Conservation (phyloP, 2,113 vertebrate species). For the Mus spicilegus region DNA sequence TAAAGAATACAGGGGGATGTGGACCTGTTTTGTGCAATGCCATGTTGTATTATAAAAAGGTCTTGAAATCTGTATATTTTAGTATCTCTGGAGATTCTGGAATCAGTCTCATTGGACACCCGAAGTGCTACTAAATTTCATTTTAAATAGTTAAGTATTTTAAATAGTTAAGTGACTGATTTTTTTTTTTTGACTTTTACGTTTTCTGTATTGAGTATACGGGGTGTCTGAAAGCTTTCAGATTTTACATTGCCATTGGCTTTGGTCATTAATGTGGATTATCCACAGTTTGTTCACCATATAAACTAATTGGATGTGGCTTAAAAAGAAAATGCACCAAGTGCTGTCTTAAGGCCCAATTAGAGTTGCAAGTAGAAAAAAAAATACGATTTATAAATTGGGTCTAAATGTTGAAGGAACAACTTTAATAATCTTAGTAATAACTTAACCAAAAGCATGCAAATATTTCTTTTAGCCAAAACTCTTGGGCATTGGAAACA, state of each 20-base stretch:
- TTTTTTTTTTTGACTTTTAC: neutral
- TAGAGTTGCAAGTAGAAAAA: constrained; percentile 7
- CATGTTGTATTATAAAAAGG: neutral
- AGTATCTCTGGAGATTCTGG: neutral
- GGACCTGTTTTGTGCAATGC: neutral
- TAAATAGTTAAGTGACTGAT: too few species aligned
- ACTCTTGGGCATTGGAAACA: neutral
- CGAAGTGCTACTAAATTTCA: neutral
- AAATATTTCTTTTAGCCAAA: neutral
- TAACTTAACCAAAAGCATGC: constrained; percentile 6
- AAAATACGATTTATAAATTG: neutral
- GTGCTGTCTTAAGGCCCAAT: neutral
- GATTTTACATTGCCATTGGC: neutral
- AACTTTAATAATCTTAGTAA: neutral
- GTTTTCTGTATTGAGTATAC: neutral
- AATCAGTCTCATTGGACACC: neutral
- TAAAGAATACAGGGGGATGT: neutral
- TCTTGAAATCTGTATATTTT: neutral
- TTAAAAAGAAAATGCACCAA: neutral
- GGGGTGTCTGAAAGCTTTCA: constrained; percentile 24
- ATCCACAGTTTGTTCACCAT: neutral
- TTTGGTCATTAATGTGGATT: neutral
- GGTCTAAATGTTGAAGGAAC: neutral
- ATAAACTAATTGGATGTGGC: neutral
- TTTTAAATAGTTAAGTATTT: neutral